Evolutionary conservation across 2,797 vertebrate species (phyloP).

Genomic region (Sus cebifrons): DNA sequence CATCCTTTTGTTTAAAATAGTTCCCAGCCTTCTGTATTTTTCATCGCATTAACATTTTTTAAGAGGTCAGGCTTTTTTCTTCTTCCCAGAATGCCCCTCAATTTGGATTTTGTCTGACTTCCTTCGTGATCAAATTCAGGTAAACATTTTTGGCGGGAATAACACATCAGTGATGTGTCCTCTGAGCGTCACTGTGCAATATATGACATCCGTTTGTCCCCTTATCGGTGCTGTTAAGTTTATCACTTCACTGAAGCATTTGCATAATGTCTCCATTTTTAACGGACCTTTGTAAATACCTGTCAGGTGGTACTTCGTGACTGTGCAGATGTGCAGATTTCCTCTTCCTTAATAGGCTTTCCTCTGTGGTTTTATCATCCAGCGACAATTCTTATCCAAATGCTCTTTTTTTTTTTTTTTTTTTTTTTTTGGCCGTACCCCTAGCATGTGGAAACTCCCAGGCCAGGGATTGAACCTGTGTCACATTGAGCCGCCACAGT

Average conservation of each 20-base stretch:
- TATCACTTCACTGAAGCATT: not conserved
- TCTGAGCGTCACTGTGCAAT: not conserved
- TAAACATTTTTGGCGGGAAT: not conserved
- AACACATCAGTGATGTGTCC: not conserved
- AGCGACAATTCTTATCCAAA: not conserved
- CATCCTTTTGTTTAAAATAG: not conserved
- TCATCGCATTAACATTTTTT: not conserved
- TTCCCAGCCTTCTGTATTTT: not conserved
- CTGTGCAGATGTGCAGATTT: no score
- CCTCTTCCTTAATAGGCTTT: not conserved
- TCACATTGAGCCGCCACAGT: no score
- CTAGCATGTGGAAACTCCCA: no score
- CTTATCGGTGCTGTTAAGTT: not conserved
- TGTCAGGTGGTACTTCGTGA: not conserved
- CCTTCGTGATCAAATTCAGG: not conserved
- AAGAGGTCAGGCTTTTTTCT: constrained; percentile 6
- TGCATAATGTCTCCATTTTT: not conserved
- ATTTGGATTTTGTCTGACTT: not conserved
- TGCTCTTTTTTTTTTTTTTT: not conserved
- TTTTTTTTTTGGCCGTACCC: no score
- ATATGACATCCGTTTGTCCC: no score
- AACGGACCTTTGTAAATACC: not conserved
- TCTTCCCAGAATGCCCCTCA: not conserved
- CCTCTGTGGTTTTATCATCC: not conserved
- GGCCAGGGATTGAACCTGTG: no score